phyloP scores from a whole-genome alignment of 2,888 invertebrate species.

The Hartigia nigra region DNA sequence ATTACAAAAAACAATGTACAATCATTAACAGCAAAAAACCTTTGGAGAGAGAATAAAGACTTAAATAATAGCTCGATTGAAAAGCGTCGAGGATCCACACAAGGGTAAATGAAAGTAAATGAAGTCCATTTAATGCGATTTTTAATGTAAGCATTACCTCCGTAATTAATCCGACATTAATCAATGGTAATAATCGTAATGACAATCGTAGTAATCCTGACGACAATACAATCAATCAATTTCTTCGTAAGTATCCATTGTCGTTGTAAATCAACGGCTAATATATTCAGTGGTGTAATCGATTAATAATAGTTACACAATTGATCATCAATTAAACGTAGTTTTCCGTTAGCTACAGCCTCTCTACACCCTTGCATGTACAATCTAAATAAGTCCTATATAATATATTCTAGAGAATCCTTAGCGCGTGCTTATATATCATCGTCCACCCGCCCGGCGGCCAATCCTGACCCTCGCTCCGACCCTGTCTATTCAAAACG shows the following conservation, averaged over 20 bases:
- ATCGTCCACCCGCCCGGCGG: neutral
- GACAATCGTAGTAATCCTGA: neutral
- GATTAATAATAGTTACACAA: constrained; percentile 7
- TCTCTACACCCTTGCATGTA: constrained; percentile 46
- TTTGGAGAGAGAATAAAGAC: neutral
- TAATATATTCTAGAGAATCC: constrained; percentile 26
- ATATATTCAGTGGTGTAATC: constrained; percentile 2
- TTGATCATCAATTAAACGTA: neutral
- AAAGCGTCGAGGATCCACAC: neutral
- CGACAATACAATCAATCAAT: neutral
- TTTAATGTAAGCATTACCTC: constrained; percentile 33
- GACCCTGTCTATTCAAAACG: constrained; percentile 9
- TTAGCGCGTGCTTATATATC: constrained; percentile 6
- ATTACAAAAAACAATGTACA: neutral
- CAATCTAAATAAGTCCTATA: constrained; percentile 41
- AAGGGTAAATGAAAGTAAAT: neutral
- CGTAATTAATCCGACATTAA: constrained; percentile 24
- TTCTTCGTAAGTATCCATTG: neutral
- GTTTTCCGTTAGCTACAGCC: constrained; percentile 21
- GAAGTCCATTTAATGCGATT: constrained; percentile 10
- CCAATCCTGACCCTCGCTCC: constrained; percentile 3
- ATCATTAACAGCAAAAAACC: neutral
- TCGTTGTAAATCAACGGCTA: neutral
- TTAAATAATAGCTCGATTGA: neutral
- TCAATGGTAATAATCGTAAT: constrained; percentile 24